Evolutionary conservation across 2,888 invertebrate genomes (phyloP), one percentile per base, ranked within the genome.

Genomic region (Acanthopleura granulata): DNA sequence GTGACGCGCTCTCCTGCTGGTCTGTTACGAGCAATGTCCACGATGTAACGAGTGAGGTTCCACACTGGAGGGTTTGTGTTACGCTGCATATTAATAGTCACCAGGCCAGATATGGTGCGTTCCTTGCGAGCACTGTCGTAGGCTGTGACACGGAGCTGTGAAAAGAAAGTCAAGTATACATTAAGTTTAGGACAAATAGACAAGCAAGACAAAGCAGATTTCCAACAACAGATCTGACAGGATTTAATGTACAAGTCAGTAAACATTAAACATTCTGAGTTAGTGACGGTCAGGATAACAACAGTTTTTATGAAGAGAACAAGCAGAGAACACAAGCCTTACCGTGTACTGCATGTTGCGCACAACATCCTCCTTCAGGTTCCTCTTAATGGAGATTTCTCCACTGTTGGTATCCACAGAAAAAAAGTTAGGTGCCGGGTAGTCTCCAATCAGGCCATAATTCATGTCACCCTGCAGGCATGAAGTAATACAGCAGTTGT

Each of bases 391-490:
- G 18, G 72, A 75, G 14, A 85, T 75, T 0, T 77, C 66, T 25
- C 83, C 85, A 50, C 73, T 78, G 18, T 75, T 77, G 14, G 72
- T 15, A 71, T 85, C 77, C 4, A 86, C 15, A 0, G 14, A 62
- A 81, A 89, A 89, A 82, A 88, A 87, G 57, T 83, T 83, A 77
- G 82, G 83, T 3, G 84, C 81, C 14, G 88, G 87, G 75, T 84
- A 87, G 62, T 84, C 85, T 14, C 89, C 89, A 27, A 85, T 82
- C 51, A 89, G 51, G 30, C 80, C 78, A 76, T 88, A 89, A 12
- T 73, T 62, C 51, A 88, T 83, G 16, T 49, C 16, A 14, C 84
- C 86, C 87, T 87, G 79, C 9, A 40, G 9, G 40, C 40, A 40
- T 40, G 9, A 40, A 40, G 9, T 6, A 40, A 40, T 40, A 6